phyloP scores from a whole-genome alignment of 2,113 vertebrate species.

The Microcebus murinus region DNA sequence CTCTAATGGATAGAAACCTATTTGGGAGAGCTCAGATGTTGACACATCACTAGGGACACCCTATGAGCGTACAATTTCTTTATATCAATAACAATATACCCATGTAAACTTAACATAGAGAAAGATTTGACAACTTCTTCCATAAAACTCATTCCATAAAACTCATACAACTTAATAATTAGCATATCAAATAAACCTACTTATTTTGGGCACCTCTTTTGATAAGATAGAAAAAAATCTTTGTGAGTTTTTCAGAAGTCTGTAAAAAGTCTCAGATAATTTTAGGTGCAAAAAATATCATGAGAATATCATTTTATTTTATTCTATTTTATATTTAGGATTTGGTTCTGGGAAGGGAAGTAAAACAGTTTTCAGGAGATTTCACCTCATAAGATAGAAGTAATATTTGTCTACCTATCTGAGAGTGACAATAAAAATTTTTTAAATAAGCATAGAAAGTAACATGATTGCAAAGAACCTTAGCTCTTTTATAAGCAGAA shows the following conservation, averaged over 20 bases:
- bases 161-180: neutral
- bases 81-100: neutral
- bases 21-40: neutral
- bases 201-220: neutral
- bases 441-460: neutral
- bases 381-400: neutral
- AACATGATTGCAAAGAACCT: neutral
- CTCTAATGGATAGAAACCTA: neutral
- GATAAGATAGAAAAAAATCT: neutral
- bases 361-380: neutral
- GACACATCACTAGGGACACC: neutral
- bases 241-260: neutral
- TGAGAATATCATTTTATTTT: neutral
- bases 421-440: neutral
- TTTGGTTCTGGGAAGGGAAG: neutral
- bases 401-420: neutral
- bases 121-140: neutral
- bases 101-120: neutral
- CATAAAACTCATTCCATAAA: neutral
- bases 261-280: neutral
- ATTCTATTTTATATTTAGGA: neutral
- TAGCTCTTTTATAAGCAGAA: neutral
- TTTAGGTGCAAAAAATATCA: neutral
- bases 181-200: neutral
- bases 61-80: neutral